Conservation (phyloP, 2,797 vertebrate genomes). For the Alauda arvensis region DNA sequence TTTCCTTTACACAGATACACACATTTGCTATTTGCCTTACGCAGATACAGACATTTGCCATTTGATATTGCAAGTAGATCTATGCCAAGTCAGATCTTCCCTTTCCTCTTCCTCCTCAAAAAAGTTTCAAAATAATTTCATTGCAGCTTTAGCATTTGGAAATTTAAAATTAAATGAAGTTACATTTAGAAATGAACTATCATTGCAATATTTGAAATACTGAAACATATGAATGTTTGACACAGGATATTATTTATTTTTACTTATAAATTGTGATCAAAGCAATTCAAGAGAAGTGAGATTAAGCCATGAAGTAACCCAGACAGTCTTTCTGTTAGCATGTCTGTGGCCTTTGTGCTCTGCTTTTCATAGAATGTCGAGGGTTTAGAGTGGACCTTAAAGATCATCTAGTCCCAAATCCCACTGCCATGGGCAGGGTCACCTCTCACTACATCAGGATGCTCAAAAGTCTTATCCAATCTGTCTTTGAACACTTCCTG, state of each 20-base stretch:
- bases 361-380: background rate
- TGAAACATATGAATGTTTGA: background rate
- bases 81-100: constrained; percentile 1
- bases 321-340: background rate
- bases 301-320: background rate
- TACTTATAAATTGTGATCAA: background rate
- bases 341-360: background rate
- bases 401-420: background rate
- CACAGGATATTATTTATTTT: background rate
- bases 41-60: background rate
- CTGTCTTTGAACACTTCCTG: background rate
- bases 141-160: background rate
- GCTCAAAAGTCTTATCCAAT: background rate
- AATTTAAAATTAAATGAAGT: background rate
- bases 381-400: background rate
- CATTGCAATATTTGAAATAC: background rate
- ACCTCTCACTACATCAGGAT: background rate
- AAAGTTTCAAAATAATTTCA: background rate
- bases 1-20: background rate
- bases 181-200: background rate
- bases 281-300: background rate
- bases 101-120: background rate
- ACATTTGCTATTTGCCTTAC: background rate
- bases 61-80: constrained; percentile 10
- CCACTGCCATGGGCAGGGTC: background rate